These are phyloP conservation scores for Pterocles gutturalis DNA, from an alignment of 2,113 vertebrate genomes.

Conservation along the genomic window DNA sequence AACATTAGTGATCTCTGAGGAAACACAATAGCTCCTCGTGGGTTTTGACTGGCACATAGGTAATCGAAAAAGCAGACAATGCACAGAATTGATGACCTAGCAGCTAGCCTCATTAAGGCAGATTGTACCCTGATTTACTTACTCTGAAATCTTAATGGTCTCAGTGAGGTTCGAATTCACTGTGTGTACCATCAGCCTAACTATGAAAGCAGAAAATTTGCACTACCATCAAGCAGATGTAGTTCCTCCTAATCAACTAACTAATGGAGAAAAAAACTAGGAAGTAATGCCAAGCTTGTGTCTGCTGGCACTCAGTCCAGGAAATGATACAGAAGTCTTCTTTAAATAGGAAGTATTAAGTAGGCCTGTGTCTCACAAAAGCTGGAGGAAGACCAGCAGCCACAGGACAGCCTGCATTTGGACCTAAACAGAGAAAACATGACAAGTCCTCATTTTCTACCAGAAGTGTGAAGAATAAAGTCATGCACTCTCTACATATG, in stretches of 20 bases:
- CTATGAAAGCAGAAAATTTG: neutral
- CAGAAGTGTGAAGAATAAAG: neutral
- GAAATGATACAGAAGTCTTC: neutral
- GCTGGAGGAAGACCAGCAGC: neutral
- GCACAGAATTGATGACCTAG: neutral
- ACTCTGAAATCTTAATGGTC: neutral
- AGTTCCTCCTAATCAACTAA: neutral
- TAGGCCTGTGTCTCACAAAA: neutral
- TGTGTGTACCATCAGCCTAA: neutral
- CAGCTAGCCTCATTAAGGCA: neutral
- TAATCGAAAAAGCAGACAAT: neutral
- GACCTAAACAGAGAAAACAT: neutral
- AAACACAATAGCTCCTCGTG: neutral
- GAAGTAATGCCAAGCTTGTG: neutral
- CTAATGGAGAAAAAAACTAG: neutral
- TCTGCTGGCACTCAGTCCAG: neutral
- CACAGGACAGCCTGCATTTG: neutral
- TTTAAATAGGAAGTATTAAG: neutral
- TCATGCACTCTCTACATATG: neutral
- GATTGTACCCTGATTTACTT: conserved; percentile 28
- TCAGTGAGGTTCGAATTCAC: conserved; percentile 1
- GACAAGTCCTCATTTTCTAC: neutral
- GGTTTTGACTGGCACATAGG: neutral
- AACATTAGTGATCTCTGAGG: conserved; percentile 16
- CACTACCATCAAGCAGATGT: neutral